phyloP scores from a whole-genome alignment of 2,797 vertebrate genomes.

The Lagorchestes hirsutus region DNA sequence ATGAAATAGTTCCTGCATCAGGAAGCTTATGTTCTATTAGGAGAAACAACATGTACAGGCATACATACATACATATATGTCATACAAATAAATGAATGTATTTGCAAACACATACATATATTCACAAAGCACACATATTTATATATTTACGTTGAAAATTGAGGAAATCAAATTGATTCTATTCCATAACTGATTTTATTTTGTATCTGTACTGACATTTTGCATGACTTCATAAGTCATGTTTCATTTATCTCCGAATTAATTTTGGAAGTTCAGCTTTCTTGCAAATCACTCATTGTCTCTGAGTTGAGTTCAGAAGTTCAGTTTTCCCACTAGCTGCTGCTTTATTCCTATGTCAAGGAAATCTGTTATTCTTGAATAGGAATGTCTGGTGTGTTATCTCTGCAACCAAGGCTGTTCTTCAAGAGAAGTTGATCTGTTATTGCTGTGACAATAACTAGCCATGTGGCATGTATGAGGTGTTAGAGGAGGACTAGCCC shows the following conservation, averaged over 20 bases:
- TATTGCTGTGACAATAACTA: neutral
- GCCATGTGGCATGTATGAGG: neutral
- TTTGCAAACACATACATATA: neutral
- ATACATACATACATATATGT: neutral
- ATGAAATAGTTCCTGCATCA: neutral
- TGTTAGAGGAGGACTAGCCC: too few relatives aligned
- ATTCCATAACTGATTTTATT: neutral
- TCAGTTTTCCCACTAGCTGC: neutral
- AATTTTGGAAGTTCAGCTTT: neutral
- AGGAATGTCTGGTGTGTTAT: neutral
- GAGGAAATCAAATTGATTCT: neutral
- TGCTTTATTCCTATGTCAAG: neutral
- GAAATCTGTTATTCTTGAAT: neutral
- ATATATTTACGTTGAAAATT: neutral
- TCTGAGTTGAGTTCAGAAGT: too few relatives aligned
- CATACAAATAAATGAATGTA: neutral
- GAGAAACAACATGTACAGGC: neutral
- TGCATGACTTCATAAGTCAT: neutral
- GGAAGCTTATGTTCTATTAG: neutral
- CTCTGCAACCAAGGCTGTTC: neutral
- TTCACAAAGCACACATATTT: neutral
- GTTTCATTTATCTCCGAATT: neutral
- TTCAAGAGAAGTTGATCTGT: neutral
- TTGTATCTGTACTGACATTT: neutral
- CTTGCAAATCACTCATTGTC: too few relatives aligned